Evolutionary conservation across 2,888 invertebrate species (phyloP).

Genomic region (Lasius platythorax): DNA sequence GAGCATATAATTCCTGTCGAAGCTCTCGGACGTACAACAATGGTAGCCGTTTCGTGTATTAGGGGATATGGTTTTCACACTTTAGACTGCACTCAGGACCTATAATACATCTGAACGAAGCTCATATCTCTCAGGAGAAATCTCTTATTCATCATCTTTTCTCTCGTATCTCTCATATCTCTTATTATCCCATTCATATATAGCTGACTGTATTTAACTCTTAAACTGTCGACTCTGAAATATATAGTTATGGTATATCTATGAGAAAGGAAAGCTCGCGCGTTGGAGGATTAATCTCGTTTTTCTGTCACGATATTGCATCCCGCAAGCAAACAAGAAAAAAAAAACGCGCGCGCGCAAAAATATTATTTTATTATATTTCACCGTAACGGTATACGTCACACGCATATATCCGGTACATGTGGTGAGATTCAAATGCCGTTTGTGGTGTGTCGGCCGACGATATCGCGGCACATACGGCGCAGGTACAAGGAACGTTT

Average conservation of each 20-base stretch:
- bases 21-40: slow-evolving; percentile 46
- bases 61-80: slow-evolving; percentile 13
- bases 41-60: slow-evolving; percentile 44
- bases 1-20: slow-evolving; percentile 63
- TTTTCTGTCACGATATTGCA: not conserved
- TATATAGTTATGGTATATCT: not conserved
- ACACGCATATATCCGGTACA: not conserved
- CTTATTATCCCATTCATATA: not conserved
- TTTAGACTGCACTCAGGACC: not conserved
- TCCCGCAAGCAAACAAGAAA: not conserved
- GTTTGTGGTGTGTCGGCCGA: slow-evolving; percentile 53
- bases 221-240: not conserved
- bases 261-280: not conserved
- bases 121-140: not conserved
- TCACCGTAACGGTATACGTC: not conserved
- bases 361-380: slow-evolving; percentile 51
- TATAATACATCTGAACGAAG: slow-evolving; percentile 13
- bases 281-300: not conserved
- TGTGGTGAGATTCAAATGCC: slow-evolving; percentile 59
- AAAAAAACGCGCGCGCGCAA: not conserved
- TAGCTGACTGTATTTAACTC: not conserved
- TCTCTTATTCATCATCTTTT: not conserved
- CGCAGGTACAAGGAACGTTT: slow-evolving; percentile 57
- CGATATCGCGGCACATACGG: slow-evolving; percentile 59
- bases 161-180: not conserved